A percentile compares a stretch with the other conserved stretches of the same genome.
phyloP scores from a whole-genome alignment of 2,113 vertebrate species.

The Chlamydotis undulata region DNA sequence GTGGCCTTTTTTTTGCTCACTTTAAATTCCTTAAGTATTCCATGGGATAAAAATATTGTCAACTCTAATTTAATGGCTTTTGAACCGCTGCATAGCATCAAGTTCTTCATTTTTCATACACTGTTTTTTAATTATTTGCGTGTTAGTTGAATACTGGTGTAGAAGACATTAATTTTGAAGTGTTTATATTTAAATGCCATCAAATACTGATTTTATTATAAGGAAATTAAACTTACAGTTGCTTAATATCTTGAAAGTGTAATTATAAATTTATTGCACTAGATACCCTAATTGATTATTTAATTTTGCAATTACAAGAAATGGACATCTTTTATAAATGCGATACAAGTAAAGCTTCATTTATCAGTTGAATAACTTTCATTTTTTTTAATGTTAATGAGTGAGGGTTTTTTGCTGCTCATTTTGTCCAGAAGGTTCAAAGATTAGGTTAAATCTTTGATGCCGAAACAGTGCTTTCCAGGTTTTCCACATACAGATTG shows the following conservation, averaged over 20 bases:
- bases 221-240: not conserved
- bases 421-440: not conserved
- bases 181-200: not conserved
- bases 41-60: not conserved
- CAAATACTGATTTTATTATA: not conserved
- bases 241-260: not conserved
- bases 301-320: not conserved
- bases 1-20: not conserved
- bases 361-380: not conserved
- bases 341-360: not conserved
- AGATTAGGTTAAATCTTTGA: not conserved
- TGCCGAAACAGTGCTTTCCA: not conserved
- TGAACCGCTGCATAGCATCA: not conserved
- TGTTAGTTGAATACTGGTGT: not conserved
- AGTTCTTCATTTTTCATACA: not conserved
- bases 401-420: rapidly evolving
- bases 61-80: not conserved
- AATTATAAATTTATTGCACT: not conserved
- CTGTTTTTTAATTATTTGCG: not conserved
- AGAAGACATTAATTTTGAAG: not conserved
- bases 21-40: not conserved
- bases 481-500: not conserved
- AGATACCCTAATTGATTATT: not conserved
- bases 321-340: not conserved
- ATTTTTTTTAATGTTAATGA: not conserved